phyloP scores from a whole-genome alignment of 2,113 vertebrate species.

The Prolemur simus region DNA sequence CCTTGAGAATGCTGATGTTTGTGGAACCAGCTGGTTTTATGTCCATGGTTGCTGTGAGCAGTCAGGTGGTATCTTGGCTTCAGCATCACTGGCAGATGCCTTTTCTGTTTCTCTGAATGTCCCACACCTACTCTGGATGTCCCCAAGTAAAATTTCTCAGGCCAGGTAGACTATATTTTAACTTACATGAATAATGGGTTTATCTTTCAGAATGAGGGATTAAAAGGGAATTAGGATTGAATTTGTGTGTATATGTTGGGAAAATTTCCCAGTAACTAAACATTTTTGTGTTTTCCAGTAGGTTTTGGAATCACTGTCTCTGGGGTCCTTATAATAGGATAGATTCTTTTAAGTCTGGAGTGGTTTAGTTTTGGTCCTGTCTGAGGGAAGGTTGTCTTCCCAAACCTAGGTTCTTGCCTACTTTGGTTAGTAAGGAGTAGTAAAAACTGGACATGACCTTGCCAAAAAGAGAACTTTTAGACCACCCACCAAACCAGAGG shows the following conservation, averaged over 20 bases:
- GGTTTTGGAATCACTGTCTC: neutral
- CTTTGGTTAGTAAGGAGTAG: neutral
- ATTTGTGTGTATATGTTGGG: neutral
- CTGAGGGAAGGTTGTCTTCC: neutral
- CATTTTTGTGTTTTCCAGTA: constrained; percentile 16
- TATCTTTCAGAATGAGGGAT: neutral
- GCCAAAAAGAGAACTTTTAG: constrained; percentile 23
- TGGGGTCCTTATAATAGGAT: neutral
- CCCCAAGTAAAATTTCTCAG: neutral
- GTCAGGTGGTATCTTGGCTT: neutral
- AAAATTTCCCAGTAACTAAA: neutral
- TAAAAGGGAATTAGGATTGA: neutral
- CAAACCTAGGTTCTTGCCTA: constrained; percentile 12
- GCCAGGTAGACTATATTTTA: neutral
- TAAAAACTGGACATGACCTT: neutral
- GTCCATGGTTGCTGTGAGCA: neutral
- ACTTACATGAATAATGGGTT: neutral
- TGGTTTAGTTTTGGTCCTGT: neutral
- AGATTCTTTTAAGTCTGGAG: neutral
- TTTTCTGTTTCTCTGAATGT: neutral
- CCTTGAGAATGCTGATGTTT: neutral
- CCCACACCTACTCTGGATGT: neutral
- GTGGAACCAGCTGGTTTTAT: neutral
- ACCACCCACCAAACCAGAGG: constrained; percentile 41
- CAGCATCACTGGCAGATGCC: neutral